Evolutionary conservation across 2,113 vertebrate genomes (phyloP).

Genomic region (Ploceus nigricollis): DNA sequence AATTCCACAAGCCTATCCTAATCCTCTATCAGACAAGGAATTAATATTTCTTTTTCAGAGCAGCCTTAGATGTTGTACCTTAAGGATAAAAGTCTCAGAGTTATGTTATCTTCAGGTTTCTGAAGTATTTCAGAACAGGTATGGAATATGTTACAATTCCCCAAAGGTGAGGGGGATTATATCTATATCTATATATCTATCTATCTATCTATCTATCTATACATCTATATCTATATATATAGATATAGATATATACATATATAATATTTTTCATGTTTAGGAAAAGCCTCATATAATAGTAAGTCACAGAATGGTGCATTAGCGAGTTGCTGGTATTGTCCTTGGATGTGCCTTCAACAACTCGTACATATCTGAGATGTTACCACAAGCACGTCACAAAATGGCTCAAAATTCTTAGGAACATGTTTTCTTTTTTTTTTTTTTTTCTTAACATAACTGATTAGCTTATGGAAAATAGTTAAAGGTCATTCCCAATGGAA

Average conservation of each 20-base stretch:
- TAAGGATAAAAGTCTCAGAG: not conserved
- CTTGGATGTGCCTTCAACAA: not conserved
- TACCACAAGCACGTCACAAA: not conserved
- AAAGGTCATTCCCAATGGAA: not conserved
- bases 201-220: too few relatives aligned
- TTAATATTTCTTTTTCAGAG: not conserved
- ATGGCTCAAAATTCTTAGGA: not conserved
- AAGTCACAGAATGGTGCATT: not conserved
- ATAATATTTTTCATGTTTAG: not conserved
- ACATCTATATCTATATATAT: too few relatives aligned
- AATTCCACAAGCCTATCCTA: not conserved
- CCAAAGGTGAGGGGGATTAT: not conserved
- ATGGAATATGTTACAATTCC: not conserved
- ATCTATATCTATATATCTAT: too few relatives aligned
- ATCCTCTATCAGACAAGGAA: not conserved
- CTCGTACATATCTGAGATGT: not conserved
- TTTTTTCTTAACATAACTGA: not conserved
- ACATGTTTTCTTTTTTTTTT: not conserved
- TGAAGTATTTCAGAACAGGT: not conserved
- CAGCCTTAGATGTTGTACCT: not conserved
- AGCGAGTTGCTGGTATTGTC: not conserved
- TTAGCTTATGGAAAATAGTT: not conserved
- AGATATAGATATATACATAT: too few relatives aligned
- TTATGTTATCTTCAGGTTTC: not conserved
- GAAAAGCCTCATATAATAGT: accelerated